Base-by-base conservation (phyloP, 1,140 invertebrate genomes). In the Tetramorium alpestre region DNA sequence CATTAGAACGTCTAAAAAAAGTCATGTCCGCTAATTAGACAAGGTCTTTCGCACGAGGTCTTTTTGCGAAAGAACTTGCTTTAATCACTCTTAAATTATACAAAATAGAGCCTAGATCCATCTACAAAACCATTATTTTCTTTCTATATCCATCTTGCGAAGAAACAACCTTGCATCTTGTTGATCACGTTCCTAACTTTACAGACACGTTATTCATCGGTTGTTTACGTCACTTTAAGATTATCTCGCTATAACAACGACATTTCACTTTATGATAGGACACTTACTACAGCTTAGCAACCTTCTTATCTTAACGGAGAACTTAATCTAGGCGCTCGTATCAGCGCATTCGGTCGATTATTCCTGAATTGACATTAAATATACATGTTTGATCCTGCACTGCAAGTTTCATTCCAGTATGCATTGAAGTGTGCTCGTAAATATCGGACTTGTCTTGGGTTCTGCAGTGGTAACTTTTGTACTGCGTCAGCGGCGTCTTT, bases 351-450 rank as follows among this genome's bases (percentile, higher is more conserved):
- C 22, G 44, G 25, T 76, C 56, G 22, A 60, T 62, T 84, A 62
- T 54, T 85, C 60, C 76, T 87, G 58, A 90, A 89, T 89, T 90
- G 78, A 90, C 89, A n/a, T 56, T 77, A 33, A 87, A 87, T 87
- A 87, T 87, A 89, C 69, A 64, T 11, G 18, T 78, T 90, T 87
- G 81, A 89, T 67, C 54, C 44, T 89, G 73, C 56, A 13, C 47
- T 88, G 62, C 62, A 38, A 60, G 49, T 73, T 51, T 72, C 65
- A 72, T 41, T 49, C 54, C 80, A 47, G 8, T 47, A 73, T 60
- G 67, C 41, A 84, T 73, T 62, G 54, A 60, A 75, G 13, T 84
- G 54, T 73, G 54, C 51, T 62, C 51, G 2, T 47, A 73, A 73
- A 84, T 84, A 84, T 84, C 80, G 80, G 69, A 84, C 80, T 84